A percentile compares a stretch with the other conserved stretches of the same genome.
Conservation (phyloP, 2,113 vertebrate genomes). For the Bothrops jararaca region DNA sequence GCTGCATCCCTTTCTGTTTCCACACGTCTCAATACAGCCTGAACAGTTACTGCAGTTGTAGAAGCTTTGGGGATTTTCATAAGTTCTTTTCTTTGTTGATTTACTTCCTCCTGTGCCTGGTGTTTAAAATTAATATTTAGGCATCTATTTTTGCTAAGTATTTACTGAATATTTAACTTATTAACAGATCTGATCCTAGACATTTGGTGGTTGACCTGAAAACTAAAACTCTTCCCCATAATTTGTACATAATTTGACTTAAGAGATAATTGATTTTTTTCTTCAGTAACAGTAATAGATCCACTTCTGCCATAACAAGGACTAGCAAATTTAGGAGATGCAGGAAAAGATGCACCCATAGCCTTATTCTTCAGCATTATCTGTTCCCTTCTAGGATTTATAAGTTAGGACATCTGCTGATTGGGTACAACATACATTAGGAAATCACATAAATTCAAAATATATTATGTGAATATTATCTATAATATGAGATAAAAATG, state of each 20-base stretch:
- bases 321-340: background rate
- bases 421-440: background rate
- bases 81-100: constrained; percentile 67
- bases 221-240: background rate
- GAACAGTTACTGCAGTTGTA: constrained; percentile 63
- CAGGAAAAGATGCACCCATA: background rate
- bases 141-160: background rate
- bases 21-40: constrained; percentile 68
- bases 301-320: background rate
- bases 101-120: constrained; percentile 77
- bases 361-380: background rate
- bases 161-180: background rate
- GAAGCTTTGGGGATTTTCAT: constrained; percentile 65
- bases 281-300: background rate
- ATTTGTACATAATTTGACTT: background rate
- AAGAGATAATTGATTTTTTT: background rate
- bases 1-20: constrained; percentile 75
- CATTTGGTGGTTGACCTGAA: background rate
- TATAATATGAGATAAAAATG: background rate
- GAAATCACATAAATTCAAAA: background rate
- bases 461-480: background rate
- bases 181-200: background rate
- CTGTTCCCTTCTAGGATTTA: background rate
- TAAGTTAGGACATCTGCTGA: background rate
- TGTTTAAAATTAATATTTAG: constrained; percentile 39